These are phyloP conservation scores for Leptarthrus brevirostris DNA, from an alignment of 2,888 invertebrate species.

Conservation along the genomic window DNA sequence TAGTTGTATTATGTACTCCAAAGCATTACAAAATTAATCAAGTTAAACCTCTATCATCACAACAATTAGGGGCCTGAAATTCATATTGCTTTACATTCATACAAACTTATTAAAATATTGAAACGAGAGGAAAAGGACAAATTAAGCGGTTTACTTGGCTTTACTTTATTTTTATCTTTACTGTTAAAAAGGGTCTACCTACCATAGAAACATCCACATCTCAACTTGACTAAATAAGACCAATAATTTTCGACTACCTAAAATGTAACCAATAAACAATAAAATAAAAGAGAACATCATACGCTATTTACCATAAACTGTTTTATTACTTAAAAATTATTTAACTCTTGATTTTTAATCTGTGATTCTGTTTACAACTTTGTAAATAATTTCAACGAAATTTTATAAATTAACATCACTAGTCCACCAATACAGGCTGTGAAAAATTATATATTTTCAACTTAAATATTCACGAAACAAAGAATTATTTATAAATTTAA, in stretches of 20 bases:
- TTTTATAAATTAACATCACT: slow-evolving; percentile 13
- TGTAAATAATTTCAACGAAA: slow-evolving; percentile 30
- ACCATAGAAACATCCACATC: slow-evolving; percentile 13
- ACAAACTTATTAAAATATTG: too few relatives aligned
- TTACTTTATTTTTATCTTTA: too few relatives aligned
- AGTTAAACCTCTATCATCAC: too few relatives aligned
- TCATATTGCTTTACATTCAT: too few relatives aligned
- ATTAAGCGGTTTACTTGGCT: too few relatives aligned
- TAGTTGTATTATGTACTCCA: too few relatives aligned
- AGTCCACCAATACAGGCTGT: not conserved
- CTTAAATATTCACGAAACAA: slow-evolving; percentile 17
- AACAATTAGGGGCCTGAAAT: too few relatives aligned
- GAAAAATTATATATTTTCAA: slow-evolving; percentile 30
- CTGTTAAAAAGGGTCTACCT: not conserved
- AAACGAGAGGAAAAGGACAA: too few relatives aligned
- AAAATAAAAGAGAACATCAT: too few relatives aligned
- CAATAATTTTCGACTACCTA: slow-evolving; percentile 12
- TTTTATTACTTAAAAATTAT: slow-evolving; percentile 43
- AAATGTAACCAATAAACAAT: slow-evolving; percentile 6
- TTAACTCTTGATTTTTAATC: slow-evolving; percentile 22
- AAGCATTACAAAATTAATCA: too few relatives aligned
- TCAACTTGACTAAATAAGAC: not conserved
- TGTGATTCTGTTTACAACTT: slow-evolving; percentile 47
- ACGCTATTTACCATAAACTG: slow-evolving; percentile 18
- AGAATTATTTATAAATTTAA: slow-evolving; percentile 11